These are phyloP conservation scores for Motacilla alba DNA, from an alignment of 2,113 vertebrate species.

Conservation along the genomic window DNA sequence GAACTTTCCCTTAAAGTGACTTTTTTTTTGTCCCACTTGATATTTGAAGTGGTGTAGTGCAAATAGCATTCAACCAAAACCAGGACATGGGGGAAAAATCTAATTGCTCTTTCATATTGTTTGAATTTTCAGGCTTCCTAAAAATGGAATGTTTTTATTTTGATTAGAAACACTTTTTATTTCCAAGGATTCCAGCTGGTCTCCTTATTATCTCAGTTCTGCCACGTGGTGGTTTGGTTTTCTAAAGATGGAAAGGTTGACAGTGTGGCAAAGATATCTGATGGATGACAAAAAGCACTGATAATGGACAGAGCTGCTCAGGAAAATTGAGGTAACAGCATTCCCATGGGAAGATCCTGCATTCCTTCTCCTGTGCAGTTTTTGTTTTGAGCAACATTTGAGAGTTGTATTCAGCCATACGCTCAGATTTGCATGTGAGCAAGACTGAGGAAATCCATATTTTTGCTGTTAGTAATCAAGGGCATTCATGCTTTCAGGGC, in stretches of 20 bases:
- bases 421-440: background rate
- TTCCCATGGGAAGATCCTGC: background rate
- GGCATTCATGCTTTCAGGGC: background rate
- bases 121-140: background rate
- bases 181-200: background rate
- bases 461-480: background rate
- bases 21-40: background rate
- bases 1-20: background rate
- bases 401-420: background rate
- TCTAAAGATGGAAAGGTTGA: background rate
- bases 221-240: background rate
- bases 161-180: background rate
- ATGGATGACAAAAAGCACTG: background rate
- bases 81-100: background rate
- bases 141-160: background rate
- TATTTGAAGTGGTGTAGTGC: background rate
- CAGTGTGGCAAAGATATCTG: background rate
- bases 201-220: background rate
- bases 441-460: background rate
- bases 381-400: background rate
- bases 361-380: background rate
- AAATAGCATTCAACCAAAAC: background rate
- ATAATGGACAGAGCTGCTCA: background rate
- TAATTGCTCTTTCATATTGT: background rate
- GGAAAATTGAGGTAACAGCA: fast-evolving